These are phyloP conservation scores for Cyaniris semiargus DNA, from an alignment of 2,888 invertebrate species.

Conservation along the genomic window DNA sequence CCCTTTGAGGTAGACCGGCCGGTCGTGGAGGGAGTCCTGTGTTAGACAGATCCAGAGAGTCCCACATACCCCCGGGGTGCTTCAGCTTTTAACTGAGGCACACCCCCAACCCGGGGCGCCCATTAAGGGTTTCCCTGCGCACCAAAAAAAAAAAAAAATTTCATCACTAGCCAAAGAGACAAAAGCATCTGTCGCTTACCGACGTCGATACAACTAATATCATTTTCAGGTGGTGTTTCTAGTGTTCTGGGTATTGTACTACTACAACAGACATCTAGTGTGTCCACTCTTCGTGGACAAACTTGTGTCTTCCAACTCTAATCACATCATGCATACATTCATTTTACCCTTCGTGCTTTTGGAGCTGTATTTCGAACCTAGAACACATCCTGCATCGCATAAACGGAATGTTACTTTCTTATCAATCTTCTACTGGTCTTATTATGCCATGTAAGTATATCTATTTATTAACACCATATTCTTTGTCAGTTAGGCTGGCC, in stretches of 20 bases:
- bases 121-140: too few relatives aligned
- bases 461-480: constrained; percentile 34
- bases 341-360: constrained; percentile 59
- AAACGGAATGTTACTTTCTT: constrained; percentile 51
- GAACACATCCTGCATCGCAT: constrained; percentile 55
- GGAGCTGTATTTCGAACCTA: constrained; percentile 56
- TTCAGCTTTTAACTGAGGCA: too few relatives aligned
- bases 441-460: constrained; percentile 61
- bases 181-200: too few relatives aligned
- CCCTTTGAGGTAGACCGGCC: too few relatives aligned
- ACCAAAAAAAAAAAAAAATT: too few relatives aligned
- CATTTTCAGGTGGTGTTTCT: constrained; percentile 58
- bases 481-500: too few relatives aligned
- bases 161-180: too few relatives aligned
- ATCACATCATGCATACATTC: constrained; percentile 65
- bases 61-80: too few relatives aligned
- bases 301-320: constrained; percentile 51
- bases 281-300: constrained; percentile 56
- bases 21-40: too few relatives aligned
- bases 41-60: too few relatives aligned
- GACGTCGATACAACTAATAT: background rate
- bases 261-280: constrained; percentile 57
- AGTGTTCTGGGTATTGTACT: constrained; percentile 62
- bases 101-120: too few relatives aligned
- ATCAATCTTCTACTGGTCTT: constrained; percentile 49